phyloP scores from a whole-genome alignment of 1,140 invertebrate genomes.

The Drosophila albomicans region DNA sequence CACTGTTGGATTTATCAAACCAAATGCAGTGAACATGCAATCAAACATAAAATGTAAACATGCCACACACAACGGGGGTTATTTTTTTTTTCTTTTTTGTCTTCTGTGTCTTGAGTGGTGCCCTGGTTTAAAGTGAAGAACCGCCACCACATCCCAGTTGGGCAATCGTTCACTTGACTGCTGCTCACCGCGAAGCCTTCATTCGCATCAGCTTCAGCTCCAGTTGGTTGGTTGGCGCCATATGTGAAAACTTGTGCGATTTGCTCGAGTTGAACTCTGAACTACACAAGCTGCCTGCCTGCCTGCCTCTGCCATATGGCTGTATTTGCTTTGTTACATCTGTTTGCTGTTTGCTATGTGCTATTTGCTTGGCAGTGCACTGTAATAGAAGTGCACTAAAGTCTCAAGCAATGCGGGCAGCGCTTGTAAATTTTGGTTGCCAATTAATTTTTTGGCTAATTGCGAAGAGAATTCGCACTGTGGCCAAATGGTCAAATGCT shows the following conservation, averaged over 20 bases:
- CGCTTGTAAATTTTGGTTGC: not conserved
- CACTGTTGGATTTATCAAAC: slow-evolving; percentile 36
- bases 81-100: not conserved
- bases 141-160: slow-evolving; percentile 29
- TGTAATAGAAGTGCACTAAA: not conserved
- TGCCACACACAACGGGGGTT: slow-evolving; percentile 14
- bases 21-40: slow-evolving; percentile 46
- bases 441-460: slow-evolving; percentile 7
- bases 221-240: slow-evolving; percentile 24
- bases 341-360: slow-evolving; percentile 5
- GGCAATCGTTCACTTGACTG: slow-evolving; percentile 46
- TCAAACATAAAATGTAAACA: slow-evolving; percentile 56
- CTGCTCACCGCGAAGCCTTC: slow-evolving; percentile 30
- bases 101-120: slow-evolving; percentile 12
- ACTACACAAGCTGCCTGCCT: slow-evolving; percentile 36
- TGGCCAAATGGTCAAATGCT: not conserved
- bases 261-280: slow-evolving; percentile 43
- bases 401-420: not conserved
- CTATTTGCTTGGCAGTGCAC: slow-evolving; percentile 16
- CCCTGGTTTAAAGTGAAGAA: not conserved
- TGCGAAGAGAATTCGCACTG: not conserved
- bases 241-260: slow-evolving; percentile 44
- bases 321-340: slow-evolving; percentile 31
- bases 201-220: not conserved
- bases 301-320: slow-evolving; percentile 32